Conservation (phyloP, 2,888 invertebrate species). For the Amblyjoppa proteus region DNA sequence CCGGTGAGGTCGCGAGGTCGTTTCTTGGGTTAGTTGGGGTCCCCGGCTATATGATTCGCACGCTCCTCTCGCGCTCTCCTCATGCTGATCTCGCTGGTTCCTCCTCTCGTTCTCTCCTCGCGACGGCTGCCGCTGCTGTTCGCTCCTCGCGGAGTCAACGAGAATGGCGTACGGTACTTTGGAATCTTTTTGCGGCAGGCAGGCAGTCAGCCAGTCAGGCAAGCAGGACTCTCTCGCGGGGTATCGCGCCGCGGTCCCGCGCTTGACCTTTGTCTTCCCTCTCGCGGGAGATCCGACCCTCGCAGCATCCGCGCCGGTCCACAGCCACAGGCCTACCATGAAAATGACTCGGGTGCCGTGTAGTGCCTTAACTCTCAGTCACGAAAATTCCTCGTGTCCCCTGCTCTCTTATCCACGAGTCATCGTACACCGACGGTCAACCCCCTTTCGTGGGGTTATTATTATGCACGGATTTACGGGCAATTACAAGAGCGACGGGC, state of each 20-base stretch:
- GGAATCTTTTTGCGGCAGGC: conserved; percentile 46
- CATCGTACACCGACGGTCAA: conserved; percentile 54
- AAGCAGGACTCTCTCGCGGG: conserved; percentile 17
- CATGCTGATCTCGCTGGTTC: conserved; percentile 40
- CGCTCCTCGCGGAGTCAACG: conserved; percentile 45
- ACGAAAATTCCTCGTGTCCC: conserved; percentile 67
- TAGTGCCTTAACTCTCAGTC: conserved; percentile 43
- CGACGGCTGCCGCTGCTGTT: conserved; percentile 46
- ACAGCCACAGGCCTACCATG: conserved; percentile 7
- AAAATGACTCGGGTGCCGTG: conserved; percentile 28
- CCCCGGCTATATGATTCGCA: conserved; percentile 66
- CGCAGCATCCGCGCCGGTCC: conserved; percentile 46
- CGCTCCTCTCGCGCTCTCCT: conserved; percentile 62
- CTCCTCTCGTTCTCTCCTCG: conserved; percentile 56
- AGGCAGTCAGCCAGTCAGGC: conserved; percentile 9
- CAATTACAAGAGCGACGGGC: conserved; percentile 21
- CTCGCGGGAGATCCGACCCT: conserved; percentile 53
- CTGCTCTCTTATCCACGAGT: conserved; percentile 53
- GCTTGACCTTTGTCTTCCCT: conserved; percentile 71
- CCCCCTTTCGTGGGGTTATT: conserved; percentile 33
- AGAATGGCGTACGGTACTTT: conserved; percentile 66
- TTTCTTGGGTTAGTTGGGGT: conserved; percentile 68
- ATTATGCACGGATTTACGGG: conserved; percentile 51
- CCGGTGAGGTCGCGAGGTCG: conserved; percentile 66
- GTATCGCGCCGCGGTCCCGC: conserved; percentile 51